Evolutionary conservation across 2,888 invertebrate species (phyloP), one percentile per base, ranked within the genome.

Genomic region (Gymnoscelis rufifasciata): DNA sequence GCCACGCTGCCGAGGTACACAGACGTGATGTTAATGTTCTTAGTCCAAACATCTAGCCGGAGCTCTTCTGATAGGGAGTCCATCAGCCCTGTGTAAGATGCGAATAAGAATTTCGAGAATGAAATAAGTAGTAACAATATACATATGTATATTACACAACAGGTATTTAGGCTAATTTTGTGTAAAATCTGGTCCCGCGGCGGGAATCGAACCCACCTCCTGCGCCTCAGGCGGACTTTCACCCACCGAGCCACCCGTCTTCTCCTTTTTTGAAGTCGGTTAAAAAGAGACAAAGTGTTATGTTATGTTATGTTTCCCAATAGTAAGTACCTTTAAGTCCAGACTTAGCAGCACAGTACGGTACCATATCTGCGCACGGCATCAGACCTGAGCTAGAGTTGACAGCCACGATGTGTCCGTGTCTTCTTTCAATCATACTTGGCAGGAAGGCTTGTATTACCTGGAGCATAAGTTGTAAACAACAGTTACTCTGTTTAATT

Each of bases 381-480:
- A 83, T 71, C 13, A 88, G 62, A 0, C 84, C 87, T 4, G 80
- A 78, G 44, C 78, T 82, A 0, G 87, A 87, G 62, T 88, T 88
- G 47, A 88, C 83, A 0, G 88, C 84, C 0, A 88, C 68, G 3
- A 88, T 86, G 55, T 88, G 88, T 0, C 88, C 88, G 33, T 71
- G 75, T 7, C 83, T 67, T 40, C 77, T 72, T 45, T 87, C 86
- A n/a, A 88, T 77, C 88, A 88, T 88, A 41, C 63, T 71, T 3
- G 88, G 88, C 10, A 88, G 61, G 47, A 88, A 88, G 0, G 87
- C 82, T 69, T 87, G 83, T 38, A 88, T 83, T 39, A 86, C 64
- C 88, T 88, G 59, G 27, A 51, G 37, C 37, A 41, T 41, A 38
- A 10, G 5, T 24, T 5, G n/a, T 30, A 11, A 12, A 7, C 30